Evolutionary conservation across 2,797 vertebrate genomes (phyloP).

Genomic region (Siniperca obscura): DNA sequence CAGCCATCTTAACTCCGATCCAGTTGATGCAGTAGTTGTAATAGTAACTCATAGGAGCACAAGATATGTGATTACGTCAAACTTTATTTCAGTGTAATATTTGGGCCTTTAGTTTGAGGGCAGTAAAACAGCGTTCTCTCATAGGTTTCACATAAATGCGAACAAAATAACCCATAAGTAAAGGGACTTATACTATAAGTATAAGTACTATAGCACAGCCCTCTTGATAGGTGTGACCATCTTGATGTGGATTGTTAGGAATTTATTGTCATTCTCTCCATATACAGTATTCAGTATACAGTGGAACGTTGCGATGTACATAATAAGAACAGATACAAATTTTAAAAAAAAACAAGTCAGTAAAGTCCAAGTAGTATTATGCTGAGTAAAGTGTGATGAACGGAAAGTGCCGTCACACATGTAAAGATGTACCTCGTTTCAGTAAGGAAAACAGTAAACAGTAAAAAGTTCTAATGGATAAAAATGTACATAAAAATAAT

Average conservation of each 20-base stretch:
- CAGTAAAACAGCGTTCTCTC: background rate
- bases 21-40: slow-evolving; percentile 33
- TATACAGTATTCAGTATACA: background rate
- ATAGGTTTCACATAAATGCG: background rate
- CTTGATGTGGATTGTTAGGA: background rate
- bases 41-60: slow-evolving; percentile 30
- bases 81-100: slow-evolving; percentile 22
- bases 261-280: background rate
- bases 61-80: slow-evolving; percentile 19
- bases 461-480: background rate
- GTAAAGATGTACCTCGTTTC: background rate
- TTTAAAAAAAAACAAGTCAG: background rate
- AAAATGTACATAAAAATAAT: background rate
- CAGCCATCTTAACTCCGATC: slow-evolving; percentile 54
- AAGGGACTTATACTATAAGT: background rate
- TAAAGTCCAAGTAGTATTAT: background rate
- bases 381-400: background rate
- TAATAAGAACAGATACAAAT: background rate
- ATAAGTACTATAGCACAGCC: background rate
- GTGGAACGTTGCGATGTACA: background rate
- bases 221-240: background rate
- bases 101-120: slow-evolving; percentile 8
- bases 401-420: background rate
- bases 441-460: background rate
- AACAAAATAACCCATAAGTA: background rate